Percentiles rank a stretch among this genome's conserved stretches.
phyloP scores from a whole-genome alignment of 2,888 invertebrate species.

The Ditylenchus weischeri region DNA sequence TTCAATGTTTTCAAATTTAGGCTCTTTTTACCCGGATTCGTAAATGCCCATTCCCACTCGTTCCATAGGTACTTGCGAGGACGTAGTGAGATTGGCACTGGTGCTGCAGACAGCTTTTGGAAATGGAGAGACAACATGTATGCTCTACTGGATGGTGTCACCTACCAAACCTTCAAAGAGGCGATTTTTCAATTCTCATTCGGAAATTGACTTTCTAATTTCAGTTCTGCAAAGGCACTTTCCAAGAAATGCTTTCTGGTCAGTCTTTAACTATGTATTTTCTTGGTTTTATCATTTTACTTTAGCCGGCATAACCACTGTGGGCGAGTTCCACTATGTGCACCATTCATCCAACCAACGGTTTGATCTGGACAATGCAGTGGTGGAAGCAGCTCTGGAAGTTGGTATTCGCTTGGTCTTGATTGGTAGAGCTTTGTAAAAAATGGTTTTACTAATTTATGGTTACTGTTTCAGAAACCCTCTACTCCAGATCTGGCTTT shows the following conservation, averaged over 20 bases:
- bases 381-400: conserved; percentile 51
- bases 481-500: conserved; percentile 53
- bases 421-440: conserved; percentile 21
- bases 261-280: too few species aligned
- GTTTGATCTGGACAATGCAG: conserved; percentile 51
- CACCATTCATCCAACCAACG: conserved; percentile 40
- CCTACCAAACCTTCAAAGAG: conserved; percentile 45
- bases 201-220: conserved; percentile 12
- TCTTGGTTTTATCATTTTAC: too few species aligned
- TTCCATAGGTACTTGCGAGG: conserved; percentile 53
- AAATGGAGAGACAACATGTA: conserved; percentile 57
- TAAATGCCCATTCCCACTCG: conserved; percentile 56
- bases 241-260: conserved; percentile 50
- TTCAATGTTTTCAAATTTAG: conserved; percentile 13
- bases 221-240: conserved; percentile 49
- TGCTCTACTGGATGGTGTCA: conserved; percentile 45
- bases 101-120: conserved; percentile 52
- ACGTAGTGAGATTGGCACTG: conserved; percentile 44
- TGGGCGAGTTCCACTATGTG: conserved; percentile 58
- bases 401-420: conserved; percentile 52
- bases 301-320: conserved; percentile 54
- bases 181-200: conserved; percentile 22
- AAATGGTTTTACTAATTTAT: not conserved
- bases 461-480: conserved; percentile 40
- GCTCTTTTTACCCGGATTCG: conserved; percentile 53